phyloP scores from a whole-genome alignment of 2,888 invertebrate genomes.

The Halocaridina rubra region DNA sequence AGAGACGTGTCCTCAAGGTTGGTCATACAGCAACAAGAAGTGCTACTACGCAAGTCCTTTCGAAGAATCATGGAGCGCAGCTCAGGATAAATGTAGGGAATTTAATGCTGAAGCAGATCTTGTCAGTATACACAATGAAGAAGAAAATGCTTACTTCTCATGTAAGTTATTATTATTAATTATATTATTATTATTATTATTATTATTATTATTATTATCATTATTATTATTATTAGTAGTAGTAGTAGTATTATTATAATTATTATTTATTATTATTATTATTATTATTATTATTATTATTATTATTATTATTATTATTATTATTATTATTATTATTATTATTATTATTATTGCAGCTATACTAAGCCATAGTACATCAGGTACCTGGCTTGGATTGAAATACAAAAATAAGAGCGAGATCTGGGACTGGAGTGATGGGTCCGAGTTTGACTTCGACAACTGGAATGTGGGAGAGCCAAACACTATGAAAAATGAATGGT shows the following conservation, averaged over 20 bases:
- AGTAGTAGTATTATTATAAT: too few species aligned
- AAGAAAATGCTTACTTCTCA: slow-evolving; percentile 25
- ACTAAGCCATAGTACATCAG: neutral
- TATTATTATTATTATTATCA: neutral
- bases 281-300: neutral
- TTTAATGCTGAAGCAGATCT: slow-evolving; percentile 15
- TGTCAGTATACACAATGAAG: slow-evolving; percentile 32
- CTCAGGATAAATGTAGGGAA: slow-evolving; percentile 32
- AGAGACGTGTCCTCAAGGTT: slow-evolving; percentile 41
- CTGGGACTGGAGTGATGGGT: slow-evolving; percentile 44
- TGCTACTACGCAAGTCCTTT: slow-evolving; percentile 40
- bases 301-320: neutral
- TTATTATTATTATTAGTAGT: neutral
- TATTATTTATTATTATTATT: neutral
- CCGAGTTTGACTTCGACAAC: neutral
- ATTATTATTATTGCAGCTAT: neutral
- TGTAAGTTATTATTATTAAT: neutral
- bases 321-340: neutral
- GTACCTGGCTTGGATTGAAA: slow-evolving; percentile 16
- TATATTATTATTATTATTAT: neutral
- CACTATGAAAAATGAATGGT: neutral
- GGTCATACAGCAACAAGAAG: slow-evolving; percentile 13
- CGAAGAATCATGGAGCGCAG: slow-evolving; percentile 6
- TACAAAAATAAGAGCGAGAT: neutral
- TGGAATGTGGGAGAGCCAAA: slow-evolving; percentile 46